Conservation (phyloP, 2,888 invertebrate species). For the Slavum lentiscoides region DNA sequence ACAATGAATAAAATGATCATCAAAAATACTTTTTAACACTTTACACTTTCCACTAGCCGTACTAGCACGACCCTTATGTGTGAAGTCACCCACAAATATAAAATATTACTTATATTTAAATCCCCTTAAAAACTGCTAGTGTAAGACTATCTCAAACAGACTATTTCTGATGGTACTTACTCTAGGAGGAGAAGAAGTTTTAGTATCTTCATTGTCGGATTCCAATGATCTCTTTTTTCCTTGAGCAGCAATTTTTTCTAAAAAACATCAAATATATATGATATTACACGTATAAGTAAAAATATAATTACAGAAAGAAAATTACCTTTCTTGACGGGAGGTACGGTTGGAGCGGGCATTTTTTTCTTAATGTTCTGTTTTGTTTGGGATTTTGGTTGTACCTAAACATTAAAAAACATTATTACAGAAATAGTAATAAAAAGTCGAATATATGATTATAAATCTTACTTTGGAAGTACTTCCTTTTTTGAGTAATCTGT, state of each 20-base stretch:
- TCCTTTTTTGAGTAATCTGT: constrained; percentile 35
- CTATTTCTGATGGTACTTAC: constrained; percentile 3
- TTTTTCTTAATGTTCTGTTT: constrained; percentile 41
- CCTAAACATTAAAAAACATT: background rate
- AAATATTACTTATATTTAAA: too few species aligned
- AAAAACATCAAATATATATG: background rate
- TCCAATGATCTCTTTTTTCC: constrained; percentile 41
- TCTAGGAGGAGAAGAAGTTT: constrained; percentile 42
- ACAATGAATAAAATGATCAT: too few species aligned
- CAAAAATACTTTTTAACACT: too few species aligned
- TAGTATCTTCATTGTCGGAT: constrained; percentile 32
- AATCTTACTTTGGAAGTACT: constrained; percentile 14
- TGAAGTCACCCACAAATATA: too few species aligned
- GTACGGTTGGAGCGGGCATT: constrained; percentile 6
- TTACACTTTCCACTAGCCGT: too few species aligned
- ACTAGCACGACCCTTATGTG: too few species aligned
- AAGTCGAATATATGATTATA: background rate
- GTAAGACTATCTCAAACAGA: background rate
- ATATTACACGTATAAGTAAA: background rate
- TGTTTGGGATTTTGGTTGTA: constrained; percentile 26
- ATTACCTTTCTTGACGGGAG: constrained; percentile 43
- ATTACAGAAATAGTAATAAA: background rate
- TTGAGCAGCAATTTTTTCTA: constrained; percentile 36
- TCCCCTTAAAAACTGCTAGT: too few species aligned
- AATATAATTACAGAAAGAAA: too few species aligned